Evolutionary conservation across 2,888 invertebrate species (phyloP).

Genomic region (Epsilonema sp.): DNA sequence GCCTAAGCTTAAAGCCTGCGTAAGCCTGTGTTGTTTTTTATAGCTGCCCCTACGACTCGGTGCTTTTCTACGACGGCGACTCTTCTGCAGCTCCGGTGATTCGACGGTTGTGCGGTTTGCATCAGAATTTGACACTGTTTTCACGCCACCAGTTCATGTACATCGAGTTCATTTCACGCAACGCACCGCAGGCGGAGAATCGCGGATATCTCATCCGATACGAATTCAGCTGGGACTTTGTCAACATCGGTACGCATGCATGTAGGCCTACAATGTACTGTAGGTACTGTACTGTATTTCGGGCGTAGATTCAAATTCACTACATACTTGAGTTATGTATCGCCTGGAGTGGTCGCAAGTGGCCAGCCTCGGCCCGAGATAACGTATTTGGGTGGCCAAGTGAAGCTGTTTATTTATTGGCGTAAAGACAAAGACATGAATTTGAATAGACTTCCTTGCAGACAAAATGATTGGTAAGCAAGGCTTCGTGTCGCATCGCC

Average conservation of each 20-base stretch:
- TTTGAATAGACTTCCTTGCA: conserved; percentile 1
- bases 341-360: too few species aligned
- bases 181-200: conserved; percentile 54
- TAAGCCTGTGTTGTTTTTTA: conserved; percentile 26
- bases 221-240: conserved; percentile 94
- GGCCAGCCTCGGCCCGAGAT: too few species aligned
- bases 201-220: conserved; percentile 70
- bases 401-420: too few species aligned
- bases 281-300: too few species aligned
- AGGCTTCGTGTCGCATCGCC: conserved; percentile 16
- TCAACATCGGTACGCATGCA: conserved; percentile 64
- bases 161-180: conserved; percentile 27
- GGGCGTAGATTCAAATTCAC: too few species aligned
- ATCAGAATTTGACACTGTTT: conserved; percentile 23
- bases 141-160: conserved; percentile 17
- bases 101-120: conserved; percentile 25
- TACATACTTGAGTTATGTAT: too few species aligned
- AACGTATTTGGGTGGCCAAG: too few species aligned
- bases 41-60: conserved; percentile 95
- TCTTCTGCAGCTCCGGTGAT: conserved; percentile 53
- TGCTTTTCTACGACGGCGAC: conserved; percentile 84
- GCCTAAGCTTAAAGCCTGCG: too few species aligned
- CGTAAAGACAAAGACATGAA: background rate
- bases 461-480: conserved; percentile 14
- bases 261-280: too few species aligned